These are phyloP conservation scores for Nephotettix cincticeps DNA, from an alignment of 1,140 invertebrate genomes.

Conservation along the genomic window DNA sequence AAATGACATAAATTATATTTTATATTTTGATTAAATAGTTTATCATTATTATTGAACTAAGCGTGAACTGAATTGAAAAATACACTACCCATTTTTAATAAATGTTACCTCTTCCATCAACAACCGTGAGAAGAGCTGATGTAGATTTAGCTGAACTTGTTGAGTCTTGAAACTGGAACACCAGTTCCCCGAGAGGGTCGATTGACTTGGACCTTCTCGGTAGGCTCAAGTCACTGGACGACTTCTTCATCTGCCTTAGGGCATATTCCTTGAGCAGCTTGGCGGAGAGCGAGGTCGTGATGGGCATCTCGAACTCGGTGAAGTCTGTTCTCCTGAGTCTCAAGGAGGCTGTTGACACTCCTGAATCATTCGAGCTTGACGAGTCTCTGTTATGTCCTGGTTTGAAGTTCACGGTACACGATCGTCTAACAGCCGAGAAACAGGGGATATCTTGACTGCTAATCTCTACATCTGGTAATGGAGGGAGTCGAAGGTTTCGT, in stretches of 20 bases:
- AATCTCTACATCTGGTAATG: background rate
- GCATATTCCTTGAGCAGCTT: constrained; percentile 48
- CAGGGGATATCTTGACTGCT: background rate
- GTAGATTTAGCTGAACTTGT: constrained; percentile 60
- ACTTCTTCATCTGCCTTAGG: constrained; percentile 37
- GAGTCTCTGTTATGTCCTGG: background rate
- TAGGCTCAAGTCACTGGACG: constrained; percentile 50
- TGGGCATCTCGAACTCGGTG: constrained; percentile 64
- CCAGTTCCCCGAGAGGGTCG: constrained; percentile 66
- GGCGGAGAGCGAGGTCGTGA: constrained; percentile 39
- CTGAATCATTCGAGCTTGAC: background rate
- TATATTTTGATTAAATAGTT: too few species aligned
- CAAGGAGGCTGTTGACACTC: constrained; percentile 9
- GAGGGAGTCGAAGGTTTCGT: background rate
- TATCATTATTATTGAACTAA: too few species aligned
- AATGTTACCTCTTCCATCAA: background rate
- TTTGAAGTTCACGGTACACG: background rate
- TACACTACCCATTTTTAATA: background rate
- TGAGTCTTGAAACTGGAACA: constrained; percentile 61
- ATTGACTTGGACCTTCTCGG: constrained; percentile 73
- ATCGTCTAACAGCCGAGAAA: background rate
- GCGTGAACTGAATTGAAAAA: background rate
- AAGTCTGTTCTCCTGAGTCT: constrained; percentile 58
- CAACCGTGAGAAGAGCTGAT: constrained; percentile 51
- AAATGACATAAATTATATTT: too few species aligned